Conservation (phyloP, 1,140 invertebrate species). For the Zaprionus taronus region DNA sequence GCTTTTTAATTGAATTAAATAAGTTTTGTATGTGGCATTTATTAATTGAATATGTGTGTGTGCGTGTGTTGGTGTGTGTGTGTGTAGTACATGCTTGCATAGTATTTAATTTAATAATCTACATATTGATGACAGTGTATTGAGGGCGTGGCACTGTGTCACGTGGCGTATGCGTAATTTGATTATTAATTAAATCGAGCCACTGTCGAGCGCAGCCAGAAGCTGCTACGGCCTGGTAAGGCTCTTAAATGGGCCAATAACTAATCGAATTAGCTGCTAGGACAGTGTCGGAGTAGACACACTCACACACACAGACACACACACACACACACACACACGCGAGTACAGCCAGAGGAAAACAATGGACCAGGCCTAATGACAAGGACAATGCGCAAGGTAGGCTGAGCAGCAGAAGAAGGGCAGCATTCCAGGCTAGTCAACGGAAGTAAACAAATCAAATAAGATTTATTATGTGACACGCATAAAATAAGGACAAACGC, state of each 20-base stretch:
- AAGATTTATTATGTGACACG: constrained; percentile 83
- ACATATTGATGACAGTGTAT: constrained; percentile 9
- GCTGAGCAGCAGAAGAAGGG: constrained; percentile 17
- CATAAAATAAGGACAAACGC: constrained; percentile 70
- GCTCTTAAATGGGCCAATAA: constrained; percentile 61
- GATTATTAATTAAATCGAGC: constrained; percentile 78
- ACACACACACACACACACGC: neutral
- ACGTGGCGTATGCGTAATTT: constrained; percentile 78
- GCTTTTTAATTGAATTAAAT: constrained; percentile 66
- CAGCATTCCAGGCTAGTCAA: constrained; percentile 7
- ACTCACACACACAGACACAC: neutral
- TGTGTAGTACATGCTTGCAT: neutral
- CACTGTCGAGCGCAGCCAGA: constrained; percentile 16
- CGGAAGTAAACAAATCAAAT: constrained; percentile 81
- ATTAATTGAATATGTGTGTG: neutral
- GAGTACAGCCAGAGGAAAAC: constrained; percentile 49
- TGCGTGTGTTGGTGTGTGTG: neutral
- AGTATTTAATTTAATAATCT: constrained; percentile 38
- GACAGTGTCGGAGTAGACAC: constrained; percentile 27
- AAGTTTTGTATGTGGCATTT: constrained; percentile 25
- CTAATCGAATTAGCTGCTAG: constrained; percentile 70
- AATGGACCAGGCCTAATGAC: constrained; percentile 67
- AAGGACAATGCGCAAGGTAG: constrained; percentile 49
- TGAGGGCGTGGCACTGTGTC: constrained; percentile 23
- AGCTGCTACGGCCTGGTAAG: constrained; percentile 1